These are phyloP conservation scores for Pseudomyrmex flavicornis DNA, from an alignment of 1,140 invertebrate species.

Conservation along the genomic window DNA sequence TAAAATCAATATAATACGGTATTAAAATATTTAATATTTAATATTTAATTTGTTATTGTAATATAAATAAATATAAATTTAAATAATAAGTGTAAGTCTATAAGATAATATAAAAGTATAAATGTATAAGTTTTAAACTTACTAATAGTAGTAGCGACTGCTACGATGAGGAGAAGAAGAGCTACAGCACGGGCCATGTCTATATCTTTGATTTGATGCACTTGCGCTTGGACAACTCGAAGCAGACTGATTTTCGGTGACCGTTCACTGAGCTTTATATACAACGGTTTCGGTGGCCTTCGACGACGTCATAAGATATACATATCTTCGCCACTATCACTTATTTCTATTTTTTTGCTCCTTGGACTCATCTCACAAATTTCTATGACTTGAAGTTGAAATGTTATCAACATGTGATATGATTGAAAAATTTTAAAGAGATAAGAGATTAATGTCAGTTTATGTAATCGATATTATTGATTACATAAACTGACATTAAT, in stretches of 20 bases:
- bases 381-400: background rate
- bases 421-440: no score
- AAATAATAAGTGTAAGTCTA: no score
- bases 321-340: conserved; percentile 18
- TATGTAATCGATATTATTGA: background rate
- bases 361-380: conserved; percentile 1
- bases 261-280: conserved; percentile 44
- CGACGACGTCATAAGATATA: conserved; percentile 20
- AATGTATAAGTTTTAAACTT: conserved; percentile 27
- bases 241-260: background rate
- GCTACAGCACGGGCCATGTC: conserved; percentile 43
- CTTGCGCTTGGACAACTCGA: background rate
- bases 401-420: background rate
- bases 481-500: no score
- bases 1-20: no score
- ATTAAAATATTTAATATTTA: no score
- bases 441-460: no score
- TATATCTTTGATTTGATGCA: background rate
- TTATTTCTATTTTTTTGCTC: conserved; percentile 24
- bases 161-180: conserved; percentile 51
- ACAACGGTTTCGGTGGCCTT: conserved; percentile 28
- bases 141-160: conserved; percentile 34
- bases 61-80: no score
- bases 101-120: no score
- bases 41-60: no score